Conservation (phyloP, 2,888 invertebrate genomes). For the Cistogaster globosa region DNA sequence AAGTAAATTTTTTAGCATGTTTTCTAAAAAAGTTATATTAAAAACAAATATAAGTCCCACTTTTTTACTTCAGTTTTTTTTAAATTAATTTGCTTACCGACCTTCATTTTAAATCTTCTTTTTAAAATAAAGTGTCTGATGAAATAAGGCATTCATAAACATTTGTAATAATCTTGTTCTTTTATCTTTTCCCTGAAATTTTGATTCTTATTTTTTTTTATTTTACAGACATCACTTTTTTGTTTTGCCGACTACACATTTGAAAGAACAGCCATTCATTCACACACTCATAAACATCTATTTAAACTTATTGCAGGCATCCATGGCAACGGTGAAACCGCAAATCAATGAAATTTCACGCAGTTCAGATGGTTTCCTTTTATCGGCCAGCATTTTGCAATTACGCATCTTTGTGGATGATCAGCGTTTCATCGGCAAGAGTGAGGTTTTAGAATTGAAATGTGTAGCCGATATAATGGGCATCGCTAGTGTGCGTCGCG, state of each 20-base stretch:
- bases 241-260: neutral
- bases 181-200: too few species aligned
- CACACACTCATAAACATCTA: slow-evolving; percentile 2
- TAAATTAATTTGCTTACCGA: too few species aligned
- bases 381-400: slow-evolving; percentile 81
- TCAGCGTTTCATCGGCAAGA: slow-evolving; percentile 80
- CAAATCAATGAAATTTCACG: slow-evolving; percentile 82
- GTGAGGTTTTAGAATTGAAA: slow-evolving; percentile 80
- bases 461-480: slow-evolving; percentile 81
- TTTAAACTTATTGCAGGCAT: slow-evolving; percentile 76
- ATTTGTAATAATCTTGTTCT: too few species aligned
- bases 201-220: too few species aligned
- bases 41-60: too few species aligned
- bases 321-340: slow-evolving; percentile 79
- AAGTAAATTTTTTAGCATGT: too few species aligned
- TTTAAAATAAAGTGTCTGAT: too few species aligned
- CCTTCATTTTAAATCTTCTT: too few species aligned
- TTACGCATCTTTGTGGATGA: slow-evolving; percentile 82
- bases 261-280: neutral
- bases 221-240: neutral
- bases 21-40: too few species aligned
- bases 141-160: too few species aligned
- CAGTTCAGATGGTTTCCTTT: slow-evolving; percentile 80
- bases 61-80: too few species aligned
- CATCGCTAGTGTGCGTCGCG: slow-evolving; percentile 78